Conservation (phyloP, 2,797 vertebrate genomes). For the Enoplosus armatus region DNA sequence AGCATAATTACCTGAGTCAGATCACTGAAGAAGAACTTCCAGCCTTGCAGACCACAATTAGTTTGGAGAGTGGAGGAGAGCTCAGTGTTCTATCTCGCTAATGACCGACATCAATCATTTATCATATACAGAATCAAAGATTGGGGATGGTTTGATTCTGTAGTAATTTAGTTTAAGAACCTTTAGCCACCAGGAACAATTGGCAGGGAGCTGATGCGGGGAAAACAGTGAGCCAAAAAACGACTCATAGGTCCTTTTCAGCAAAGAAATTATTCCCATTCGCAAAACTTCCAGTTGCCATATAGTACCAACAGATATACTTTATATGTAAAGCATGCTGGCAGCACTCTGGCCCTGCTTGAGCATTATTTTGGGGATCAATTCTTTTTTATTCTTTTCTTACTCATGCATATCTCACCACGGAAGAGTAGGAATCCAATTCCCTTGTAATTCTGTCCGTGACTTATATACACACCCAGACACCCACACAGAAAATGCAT, state of each 20-base stretch:
- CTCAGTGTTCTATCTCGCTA: constrained; percentile 61
- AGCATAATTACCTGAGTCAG: constrained; percentile 74
- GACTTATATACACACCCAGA: background rate
- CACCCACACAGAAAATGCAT: constrained; percentile 11
- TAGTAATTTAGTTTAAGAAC: constrained; percentile 62
- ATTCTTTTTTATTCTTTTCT: constrained; percentile 59
- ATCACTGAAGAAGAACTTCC: constrained; percentile 65
- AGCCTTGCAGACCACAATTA: constrained; percentile 66
- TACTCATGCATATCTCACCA: constrained; percentile 60
- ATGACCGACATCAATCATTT: constrained; percentile 78
- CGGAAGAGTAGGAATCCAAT: constrained; percentile 58
- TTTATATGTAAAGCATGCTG: constrained; percentile 57
- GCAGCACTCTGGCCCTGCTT: constrained; percentile 24
- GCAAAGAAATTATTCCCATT: constrained; percentile 40
- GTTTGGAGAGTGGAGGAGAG: constrained; percentile 41
- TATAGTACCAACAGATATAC: constrained; percentile 35
- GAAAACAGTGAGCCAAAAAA: constrained; percentile 40
- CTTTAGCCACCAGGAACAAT: constrained; percentile 59
- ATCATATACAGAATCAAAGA: constrained; percentile 73
- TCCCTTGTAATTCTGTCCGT: constrained; percentile 44
- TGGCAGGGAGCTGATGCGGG: constrained; percentile 53
- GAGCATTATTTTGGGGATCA: constrained; percentile 56
- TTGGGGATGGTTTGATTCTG: constrained; percentile 57
- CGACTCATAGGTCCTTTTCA: background rate
- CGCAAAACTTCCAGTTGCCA: constrained; percentile 34